A percentile compares a stretch with the other conserved stretches of the same genome.
phyloP scores from a whole-genome alignment of 2,888 invertebrate genomes.

The Axea sp. region DNA sequence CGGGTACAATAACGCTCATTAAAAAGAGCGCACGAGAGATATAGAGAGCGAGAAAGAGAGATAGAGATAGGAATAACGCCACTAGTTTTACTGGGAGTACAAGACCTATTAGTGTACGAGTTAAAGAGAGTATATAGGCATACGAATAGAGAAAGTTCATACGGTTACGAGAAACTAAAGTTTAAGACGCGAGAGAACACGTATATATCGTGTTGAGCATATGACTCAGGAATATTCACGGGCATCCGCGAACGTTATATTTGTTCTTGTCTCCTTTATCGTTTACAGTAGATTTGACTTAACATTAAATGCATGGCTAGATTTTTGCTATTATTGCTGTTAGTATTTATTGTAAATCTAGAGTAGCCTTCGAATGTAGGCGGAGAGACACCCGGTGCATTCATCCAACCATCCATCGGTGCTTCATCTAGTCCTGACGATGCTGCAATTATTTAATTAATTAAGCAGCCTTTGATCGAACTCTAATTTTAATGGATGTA shows the following conservation, averaged over 20 bases:
- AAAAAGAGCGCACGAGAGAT: slow-evolving; percentile 38
- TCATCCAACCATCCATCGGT: not conserved
- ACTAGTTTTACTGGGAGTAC: slow-evolving; percentile 38
- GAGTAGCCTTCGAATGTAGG: slow-evolving; percentile 25
- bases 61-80: slow-evolving; percentile 38
- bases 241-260: slow-evolving; percentile 32
- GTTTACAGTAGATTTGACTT: slow-evolving; percentile 23
- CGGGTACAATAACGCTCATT: slow-evolving; percentile 37
- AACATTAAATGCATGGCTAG: slow-evolving; percentile 11
- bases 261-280: slow-evolving; percentile 11
- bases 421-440: too few species aligned
- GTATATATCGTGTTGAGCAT: slow-evolving; percentile 54
- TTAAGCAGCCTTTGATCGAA: too few species aligned
- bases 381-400: slow-evolving; percentile 2
- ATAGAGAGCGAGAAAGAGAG: slow-evolving; percentile 20
- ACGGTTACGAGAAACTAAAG: slow-evolving; percentile 54
- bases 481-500: too few species aligned
- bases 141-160: slow-evolving; percentile 50
- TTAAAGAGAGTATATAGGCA: slow-evolving; percentile 54
- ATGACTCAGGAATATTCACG: slow-evolving; percentile 52
- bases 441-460: too few species aligned
- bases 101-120: slow-evolving; percentile 47
- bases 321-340: slow-evolving; percentile 8
- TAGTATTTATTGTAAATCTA: slow-evolving; percentile 14
- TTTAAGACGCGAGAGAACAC: slow-evolving; percentile 53